phyloP scores from a whole-genome alignment of 2,113 vertebrate genomes.

The Myiagra hebetior region DNA sequence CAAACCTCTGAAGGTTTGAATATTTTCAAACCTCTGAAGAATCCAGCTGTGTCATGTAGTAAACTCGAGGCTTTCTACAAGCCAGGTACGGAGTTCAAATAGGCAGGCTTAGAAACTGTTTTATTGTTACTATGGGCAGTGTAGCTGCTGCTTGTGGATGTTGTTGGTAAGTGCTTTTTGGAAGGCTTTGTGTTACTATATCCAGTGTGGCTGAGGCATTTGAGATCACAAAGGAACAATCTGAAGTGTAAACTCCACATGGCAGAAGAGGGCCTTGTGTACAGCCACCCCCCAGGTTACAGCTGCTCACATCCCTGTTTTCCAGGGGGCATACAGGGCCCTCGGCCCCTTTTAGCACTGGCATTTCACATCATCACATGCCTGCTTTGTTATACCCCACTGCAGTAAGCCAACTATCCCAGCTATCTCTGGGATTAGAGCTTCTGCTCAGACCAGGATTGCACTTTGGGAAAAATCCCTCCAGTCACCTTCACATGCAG shows the following conservation, averaged over 20 bases:
- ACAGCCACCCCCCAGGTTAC: background rate
- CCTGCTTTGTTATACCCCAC: background rate
- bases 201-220: background rate
- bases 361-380: background rate
- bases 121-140: background rate
- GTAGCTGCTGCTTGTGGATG: background rate
- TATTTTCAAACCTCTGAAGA: background rate
- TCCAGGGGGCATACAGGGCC: background rate
- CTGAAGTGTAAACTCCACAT: background rate
- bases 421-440: background rate
- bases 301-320: background rate
- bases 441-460: background rate
- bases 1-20: background rate
- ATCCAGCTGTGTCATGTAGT: background rate
- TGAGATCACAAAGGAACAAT: background rate
- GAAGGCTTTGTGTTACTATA: background rate
- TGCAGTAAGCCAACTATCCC: background rate
- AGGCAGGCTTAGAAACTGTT: background rate
- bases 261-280: background rate
- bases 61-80: background rate
- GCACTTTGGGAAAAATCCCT: background rate
- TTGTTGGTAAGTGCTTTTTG: background rate
- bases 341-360: background rate
- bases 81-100: background rate
- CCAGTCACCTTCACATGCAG: background rate